Evolutionary conservation across 2,888 invertebrate genomes (phyloP).

Genomic region (Lysandra bellargus): DNA sequence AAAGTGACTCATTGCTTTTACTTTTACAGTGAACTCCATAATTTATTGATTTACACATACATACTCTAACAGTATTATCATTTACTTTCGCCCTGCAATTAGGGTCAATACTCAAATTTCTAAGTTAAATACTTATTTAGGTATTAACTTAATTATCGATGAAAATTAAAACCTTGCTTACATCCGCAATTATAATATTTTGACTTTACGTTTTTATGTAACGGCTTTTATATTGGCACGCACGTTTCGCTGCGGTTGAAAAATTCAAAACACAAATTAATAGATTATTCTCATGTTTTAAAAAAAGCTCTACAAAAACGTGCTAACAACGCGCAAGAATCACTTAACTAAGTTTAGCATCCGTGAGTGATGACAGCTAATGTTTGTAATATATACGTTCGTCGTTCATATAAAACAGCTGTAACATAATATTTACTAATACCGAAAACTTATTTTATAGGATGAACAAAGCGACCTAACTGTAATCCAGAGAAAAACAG

Average conservation of each 20-base stretch:
- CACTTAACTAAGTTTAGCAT: constrained; percentile 10
- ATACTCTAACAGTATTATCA: no score
- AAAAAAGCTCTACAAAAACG: constrained; percentile 16
- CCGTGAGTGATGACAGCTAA: neutral
- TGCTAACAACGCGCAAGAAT: neutral
- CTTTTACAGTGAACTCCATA: no score
- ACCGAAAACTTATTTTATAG: no score
- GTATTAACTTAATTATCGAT: neutral
- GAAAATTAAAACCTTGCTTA: neutral
- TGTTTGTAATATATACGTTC: neutral
- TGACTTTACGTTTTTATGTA: neutral
- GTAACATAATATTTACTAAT: no score
- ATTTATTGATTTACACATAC: no score
- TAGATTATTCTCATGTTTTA: neutral
- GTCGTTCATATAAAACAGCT: no score
- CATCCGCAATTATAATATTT: neutral
- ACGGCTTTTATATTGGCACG: neutral
- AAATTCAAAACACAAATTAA: neutral
- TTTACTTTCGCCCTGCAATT: no score
- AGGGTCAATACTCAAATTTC: no score
- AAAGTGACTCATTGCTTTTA: no score
- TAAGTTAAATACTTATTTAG: neutral
- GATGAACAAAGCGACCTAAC: no score
- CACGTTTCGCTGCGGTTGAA: constrained; percentile 8
- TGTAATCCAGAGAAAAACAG: no score